phyloP scores from a whole-genome alignment of 2,113 vertebrate species.

The Dendrocopos noguchii region DNA sequence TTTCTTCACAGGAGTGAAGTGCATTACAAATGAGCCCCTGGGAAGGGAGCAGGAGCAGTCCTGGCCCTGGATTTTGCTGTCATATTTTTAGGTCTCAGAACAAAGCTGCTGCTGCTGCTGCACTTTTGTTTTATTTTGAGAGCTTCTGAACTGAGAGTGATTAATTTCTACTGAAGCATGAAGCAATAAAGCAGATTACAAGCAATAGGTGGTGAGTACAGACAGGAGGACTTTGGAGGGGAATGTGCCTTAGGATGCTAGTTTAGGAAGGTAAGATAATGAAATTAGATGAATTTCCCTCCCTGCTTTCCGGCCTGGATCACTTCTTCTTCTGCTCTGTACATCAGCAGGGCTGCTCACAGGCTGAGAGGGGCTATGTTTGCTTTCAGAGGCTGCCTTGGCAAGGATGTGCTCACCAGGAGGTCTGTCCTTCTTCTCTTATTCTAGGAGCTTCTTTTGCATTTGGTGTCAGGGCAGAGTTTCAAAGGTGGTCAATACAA shows the following conservation, averaged over 20 bases:
- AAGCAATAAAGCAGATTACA: conserved; percentile 16
- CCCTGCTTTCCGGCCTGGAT: neutral
- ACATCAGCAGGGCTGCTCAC: neutral
- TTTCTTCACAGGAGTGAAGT: neutral
- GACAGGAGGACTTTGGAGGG: neutral
- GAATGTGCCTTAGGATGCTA: neutral
- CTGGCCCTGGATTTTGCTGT: neutral
- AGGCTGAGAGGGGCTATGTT: neutral
- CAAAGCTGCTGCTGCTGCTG: neutral
- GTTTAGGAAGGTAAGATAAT: neutral
- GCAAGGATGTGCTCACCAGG: neutral
- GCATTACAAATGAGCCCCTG: neutral
- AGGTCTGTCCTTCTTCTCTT: neutral
- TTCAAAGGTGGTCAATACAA: neutral
- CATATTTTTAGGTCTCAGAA: neutral
- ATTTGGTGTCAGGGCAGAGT: neutral
- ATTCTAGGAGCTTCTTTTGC: neutral
- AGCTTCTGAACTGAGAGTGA: neutral
- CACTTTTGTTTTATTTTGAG: neutral
- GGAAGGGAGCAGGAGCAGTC: neutral
- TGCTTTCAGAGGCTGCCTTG: neutral
- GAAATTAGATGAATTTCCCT: neutral
- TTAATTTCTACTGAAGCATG: neutral
- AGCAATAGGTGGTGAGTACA: neutral
- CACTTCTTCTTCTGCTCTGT: neutral